Conservation (phyloP, 2,797 vertebrate species). For the Cossypha caffra region DNA sequence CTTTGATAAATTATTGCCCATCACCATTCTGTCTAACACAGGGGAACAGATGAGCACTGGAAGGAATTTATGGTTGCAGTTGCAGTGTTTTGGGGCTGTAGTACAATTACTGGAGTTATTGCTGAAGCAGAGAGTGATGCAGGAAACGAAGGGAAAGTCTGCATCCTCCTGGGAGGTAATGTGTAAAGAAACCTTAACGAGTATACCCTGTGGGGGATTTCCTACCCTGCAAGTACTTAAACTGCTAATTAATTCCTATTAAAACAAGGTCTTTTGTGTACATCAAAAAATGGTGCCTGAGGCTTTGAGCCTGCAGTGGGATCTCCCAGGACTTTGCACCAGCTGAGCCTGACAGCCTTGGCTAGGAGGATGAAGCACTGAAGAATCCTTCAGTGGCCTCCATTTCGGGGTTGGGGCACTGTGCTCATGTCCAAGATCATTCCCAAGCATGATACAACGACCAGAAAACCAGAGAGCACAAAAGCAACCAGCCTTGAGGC, state of each 20-base stretch:
- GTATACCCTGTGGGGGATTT: conserved; percentile 29
- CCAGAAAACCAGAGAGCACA: not conserved
- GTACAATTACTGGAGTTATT: not conserved
- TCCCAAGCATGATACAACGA: not conserved
- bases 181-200: conserved; percentile 56
- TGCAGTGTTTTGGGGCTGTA: not conserved
- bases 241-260: conserved; percentile 68
- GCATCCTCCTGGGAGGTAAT: conserved; percentile 52
- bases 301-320: conserved; percentile 28
- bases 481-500: not conserved
- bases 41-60: not conserved
- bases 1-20: conserved; percentile 45
- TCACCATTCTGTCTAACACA: not conserved
- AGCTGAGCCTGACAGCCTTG: not conserved
- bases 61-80: not conserved
- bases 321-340: conserved; percentile 17
- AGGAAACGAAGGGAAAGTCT: conserved; percentile 45
- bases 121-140: conserved; percentile 17
- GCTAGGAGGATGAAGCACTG: not conserved
- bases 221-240: conserved; percentile 56
- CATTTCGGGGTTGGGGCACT: not conserved
- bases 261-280: conserved; percentile 61
- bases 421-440: not conserved
- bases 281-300: conserved; percentile 35
- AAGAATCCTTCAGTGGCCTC: not conserved